Conservation (phyloP, 2,797 vertebrate genomes). For the Gymnodraco acuticeps region DNA sequence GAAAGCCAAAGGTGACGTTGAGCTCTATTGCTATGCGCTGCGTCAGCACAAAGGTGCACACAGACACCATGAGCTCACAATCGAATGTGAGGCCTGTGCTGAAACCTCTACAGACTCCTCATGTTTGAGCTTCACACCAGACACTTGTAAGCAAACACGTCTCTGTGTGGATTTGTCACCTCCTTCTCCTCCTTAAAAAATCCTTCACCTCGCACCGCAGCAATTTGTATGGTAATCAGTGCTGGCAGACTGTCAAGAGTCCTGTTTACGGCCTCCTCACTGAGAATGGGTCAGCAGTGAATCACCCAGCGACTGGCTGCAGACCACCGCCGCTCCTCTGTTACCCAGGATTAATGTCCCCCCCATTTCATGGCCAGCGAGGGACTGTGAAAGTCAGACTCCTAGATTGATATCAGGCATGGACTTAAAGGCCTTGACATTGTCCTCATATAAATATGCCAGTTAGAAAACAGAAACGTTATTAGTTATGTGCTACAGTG, state of each 20-base stretch:
- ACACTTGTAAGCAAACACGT: constrained; percentile 53
- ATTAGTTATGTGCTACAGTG: constrained; percentile 62
- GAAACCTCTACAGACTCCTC: background rate
- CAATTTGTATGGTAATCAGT: constrained; percentile 76
- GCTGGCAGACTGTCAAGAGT: constrained; percentile 54
- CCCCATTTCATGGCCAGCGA: constrained; percentile 64
- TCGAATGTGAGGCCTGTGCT: background rate
- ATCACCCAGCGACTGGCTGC: constrained; percentile 62
- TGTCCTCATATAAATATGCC: constrained; percentile 75
- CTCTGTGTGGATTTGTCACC: constrained; percentile 47
- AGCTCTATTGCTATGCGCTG: constrained; percentile 6
- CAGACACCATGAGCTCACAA: constrained; percentile 20
- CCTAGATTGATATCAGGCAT: constrained; percentile 66
- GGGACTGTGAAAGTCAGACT: constrained; percentile 64
- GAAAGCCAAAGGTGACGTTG: constrained; percentile 49
- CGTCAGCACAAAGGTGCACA: constrained; percentile 16
- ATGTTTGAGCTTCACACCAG: constrained; percentile 48
- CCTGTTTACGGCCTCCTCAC: constrained; percentile 70
- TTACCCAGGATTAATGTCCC: constrained; percentile 71
- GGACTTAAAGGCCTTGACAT: constrained; percentile 69
- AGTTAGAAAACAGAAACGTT: constrained; percentile 55
- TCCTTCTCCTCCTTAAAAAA: constrained; percentile 59
- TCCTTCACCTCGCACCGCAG: constrained; percentile 39
- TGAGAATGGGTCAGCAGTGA: constrained; percentile 68
- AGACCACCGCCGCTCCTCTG: constrained; percentile 48